These are phyloP conservation scores for Heloderma charlesbogerti DNA, from an alignment of 2,113 vertebrate species.

Conservation along the genomic window DNA sequence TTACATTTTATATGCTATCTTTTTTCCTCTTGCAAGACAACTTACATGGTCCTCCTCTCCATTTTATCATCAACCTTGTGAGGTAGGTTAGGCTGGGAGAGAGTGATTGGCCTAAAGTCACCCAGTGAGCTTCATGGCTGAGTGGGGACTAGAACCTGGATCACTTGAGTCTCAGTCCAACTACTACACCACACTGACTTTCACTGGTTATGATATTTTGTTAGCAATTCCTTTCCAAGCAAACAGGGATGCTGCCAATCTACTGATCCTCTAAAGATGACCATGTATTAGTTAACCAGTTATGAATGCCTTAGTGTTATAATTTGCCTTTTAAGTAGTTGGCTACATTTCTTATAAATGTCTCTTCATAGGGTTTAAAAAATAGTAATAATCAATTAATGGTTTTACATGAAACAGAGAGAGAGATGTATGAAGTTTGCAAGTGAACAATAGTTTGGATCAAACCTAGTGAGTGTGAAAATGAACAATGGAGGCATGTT, in stretches of 20 bases:
- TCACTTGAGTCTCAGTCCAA: too few relatives aligned
- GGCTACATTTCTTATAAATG: not conserved
- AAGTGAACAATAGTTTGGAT: constrained; percentile 44
- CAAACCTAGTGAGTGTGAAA: constrained; percentile 54
- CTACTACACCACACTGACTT: too few relatives aligned
- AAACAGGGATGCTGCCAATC: not conserved
- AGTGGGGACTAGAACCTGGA: too few relatives aligned
- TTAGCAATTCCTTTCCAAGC: constrained; percentile 26
- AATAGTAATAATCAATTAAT: constrained; percentile 36
- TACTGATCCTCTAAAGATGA: not conserved
- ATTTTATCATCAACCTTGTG: too few relatives aligned
- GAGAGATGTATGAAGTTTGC: constrained; percentile 18
- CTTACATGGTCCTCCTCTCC: too few relatives aligned
- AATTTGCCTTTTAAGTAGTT: constrained; percentile 4
- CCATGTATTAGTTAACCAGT: not conserved
- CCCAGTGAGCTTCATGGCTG: too few relatives aligned
- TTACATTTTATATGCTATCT: not conserved
- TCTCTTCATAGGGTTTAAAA: not conserved
- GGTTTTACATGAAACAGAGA: constrained; percentile 39
- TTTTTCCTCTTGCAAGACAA: not conserved
- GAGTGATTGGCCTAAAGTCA: too few relatives aligned
- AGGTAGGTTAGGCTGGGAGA: too few relatives aligned
- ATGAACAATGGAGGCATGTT: constrained; percentile 70
- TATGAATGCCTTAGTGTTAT: not conserved
- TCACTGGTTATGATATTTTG: not conserved